A percentile compares a stretch with the other conserved stretches of the same genome.
phyloP scores from a whole-genome alignment of 2,888 invertebrate genomes.

The Eupsilia transversa region DNA sequence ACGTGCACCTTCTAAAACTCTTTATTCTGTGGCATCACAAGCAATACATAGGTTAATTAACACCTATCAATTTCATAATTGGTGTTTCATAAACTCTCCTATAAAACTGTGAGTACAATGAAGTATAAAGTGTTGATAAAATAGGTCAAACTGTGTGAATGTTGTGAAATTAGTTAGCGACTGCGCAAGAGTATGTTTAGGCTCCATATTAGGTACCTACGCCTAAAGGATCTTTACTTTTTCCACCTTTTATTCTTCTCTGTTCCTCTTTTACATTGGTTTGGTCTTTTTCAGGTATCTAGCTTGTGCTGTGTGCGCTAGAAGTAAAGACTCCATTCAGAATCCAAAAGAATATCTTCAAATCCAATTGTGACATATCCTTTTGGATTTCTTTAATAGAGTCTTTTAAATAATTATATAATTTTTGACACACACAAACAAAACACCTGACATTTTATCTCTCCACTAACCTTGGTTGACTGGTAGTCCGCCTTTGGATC shows the following conservation, averaged over 20 bases:
- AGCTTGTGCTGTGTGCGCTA: not conserved
- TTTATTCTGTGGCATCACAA: not conserved
- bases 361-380: not conserved
- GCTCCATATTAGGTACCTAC: not conserved
- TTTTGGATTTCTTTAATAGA: not conserved
- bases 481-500: not conserved
- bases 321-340: not conserved
- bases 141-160: slow-evolving; percentile 27
- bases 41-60: slow-evolving; percentile 50
- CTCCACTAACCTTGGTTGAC: not conserved
- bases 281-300: not conserved
- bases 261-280: not conserved
- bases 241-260: not conserved
- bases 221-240: not conserved
- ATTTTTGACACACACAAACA: not conserved
- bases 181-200: slow-evolving; percentile 31
- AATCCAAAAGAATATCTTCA: not conserved
- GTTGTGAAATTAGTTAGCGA: slow-evolving; percentile 57
- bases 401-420: not conserved
- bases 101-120: slow-evolving; percentile 31
- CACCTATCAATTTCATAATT: slow-evolving; percentile 60
- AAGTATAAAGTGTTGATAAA: slow-evolving; percentile 35
- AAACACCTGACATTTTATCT: not conserved
- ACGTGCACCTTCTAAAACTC: not conserved
- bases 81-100: slow-evolving; percentile 56